phyloP scores from a whole-genome alignment of 2,888 invertebrate species.

The Trissoscelio sp. region DNA sequence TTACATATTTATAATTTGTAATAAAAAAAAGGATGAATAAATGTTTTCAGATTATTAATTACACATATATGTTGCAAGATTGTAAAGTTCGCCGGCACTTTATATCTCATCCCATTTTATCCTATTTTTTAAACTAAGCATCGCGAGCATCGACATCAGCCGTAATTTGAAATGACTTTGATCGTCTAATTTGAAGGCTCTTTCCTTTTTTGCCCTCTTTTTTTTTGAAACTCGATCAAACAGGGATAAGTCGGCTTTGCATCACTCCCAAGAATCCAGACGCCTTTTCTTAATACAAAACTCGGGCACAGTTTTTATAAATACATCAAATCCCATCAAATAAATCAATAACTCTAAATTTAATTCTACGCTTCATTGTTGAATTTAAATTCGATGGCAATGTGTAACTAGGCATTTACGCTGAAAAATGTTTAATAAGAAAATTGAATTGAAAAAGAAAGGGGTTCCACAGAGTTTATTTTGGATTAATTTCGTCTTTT shows the following conservation, averaged over 20 bases:
- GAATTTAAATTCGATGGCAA: background rate
- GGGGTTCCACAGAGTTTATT: too few species aligned
- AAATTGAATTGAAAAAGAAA: too few species aligned
- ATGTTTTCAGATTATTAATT: too few species aligned
- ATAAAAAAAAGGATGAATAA: background rate
- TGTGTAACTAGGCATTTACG: background rate
- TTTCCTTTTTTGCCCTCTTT: background rate
- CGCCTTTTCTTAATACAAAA: background rate
- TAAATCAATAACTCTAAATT: slow-evolving; percentile 32
- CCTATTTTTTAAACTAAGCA: background rate
- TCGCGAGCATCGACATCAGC: slow-evolving; percentile 9
- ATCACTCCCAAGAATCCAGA: slow-evolving; percentile 10
- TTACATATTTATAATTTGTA: too few species aligned
- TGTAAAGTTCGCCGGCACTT: slow-evolving; percentile 12
- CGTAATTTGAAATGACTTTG: slow-evolving; percentile 30
- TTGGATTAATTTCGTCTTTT: too few species aligned
- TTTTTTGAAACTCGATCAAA: slow-evolving; percentile 24
- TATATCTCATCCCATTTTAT: slow-evolving; percentile 8
- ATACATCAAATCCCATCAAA: slow-evolving; percentile 7
- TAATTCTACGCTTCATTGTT: slow-evolving; percentile 7
- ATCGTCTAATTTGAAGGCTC: slow-evolving; percentile 33
- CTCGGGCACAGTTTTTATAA: slow-evolving; percentile 5
- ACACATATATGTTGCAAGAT: slow-evolving; percentile 7
- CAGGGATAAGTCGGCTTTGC: slow-evolving; percentile 17
- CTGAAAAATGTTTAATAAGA: too few species aligned